phyloP scores from a whole-genome alignment of 2,888 invertebrate genomes.

The Kuschelorhynchus macadamiae region DNA sequence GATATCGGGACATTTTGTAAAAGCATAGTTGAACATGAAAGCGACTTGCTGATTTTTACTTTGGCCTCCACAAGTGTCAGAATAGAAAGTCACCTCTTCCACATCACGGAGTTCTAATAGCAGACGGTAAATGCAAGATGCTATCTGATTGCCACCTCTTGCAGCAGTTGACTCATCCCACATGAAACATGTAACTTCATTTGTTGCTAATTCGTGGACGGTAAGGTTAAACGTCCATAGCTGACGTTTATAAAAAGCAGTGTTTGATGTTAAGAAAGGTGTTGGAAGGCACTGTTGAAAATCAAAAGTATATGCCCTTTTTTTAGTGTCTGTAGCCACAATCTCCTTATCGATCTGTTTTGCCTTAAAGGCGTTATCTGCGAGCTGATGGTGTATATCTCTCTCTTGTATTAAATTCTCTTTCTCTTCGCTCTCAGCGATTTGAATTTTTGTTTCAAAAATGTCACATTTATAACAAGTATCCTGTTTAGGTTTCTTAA shows the following conservation, averaged over 20 bases:
- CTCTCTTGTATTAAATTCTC: slow-evolving; percentile 13
- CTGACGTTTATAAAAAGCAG: slow-evolving; percentile 20
- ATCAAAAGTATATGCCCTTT: slow-evolving; percentile 16
- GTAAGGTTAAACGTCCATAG: slow-evolving; percentile 22
- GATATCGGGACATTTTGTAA: no score
- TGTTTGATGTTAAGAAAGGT: slow-evolving; percentile 7
- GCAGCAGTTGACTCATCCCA: slow-evolving; percentile 23
- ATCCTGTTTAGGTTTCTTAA: slow-evolving; percentile 31
- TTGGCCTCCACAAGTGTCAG: slow-evolving; percentile 29
- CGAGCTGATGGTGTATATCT: slow-evolving; percentile 22
- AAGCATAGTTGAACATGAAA: slow-evolving; percentile 14
- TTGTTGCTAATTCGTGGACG: slow-evolving; percentile 28
- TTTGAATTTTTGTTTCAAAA: slow-evolving; percentile 16
- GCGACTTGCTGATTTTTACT: slow-evolving; percentile 24
- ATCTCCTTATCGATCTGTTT: slow-evolving; percentile 14
- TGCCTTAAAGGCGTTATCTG: slow-evolving; percentile 16
- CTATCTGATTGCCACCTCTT: slow-evolving; percentile 31
- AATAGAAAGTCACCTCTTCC: slow-evolving; percentile 25
- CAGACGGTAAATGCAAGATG: slow-evolving; percentile 19
- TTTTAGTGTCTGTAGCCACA: slow-evolving; percentile 6
- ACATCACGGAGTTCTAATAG: slow-evolving; percentile 10
- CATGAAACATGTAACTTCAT: slow-evolving; percentile 28
- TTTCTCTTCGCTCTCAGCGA: slow-evolving; percentile 14
- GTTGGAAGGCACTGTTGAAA: slow-evolving; percentile 17
- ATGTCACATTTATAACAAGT: slow-evolving; percentile 30